A percentile compares a stretch with the other conserved stretches of the same genome.
Conservation (phyloP, 2,113 vertebrate genomes). For the Coryphaenoides rupestris region DNA sequence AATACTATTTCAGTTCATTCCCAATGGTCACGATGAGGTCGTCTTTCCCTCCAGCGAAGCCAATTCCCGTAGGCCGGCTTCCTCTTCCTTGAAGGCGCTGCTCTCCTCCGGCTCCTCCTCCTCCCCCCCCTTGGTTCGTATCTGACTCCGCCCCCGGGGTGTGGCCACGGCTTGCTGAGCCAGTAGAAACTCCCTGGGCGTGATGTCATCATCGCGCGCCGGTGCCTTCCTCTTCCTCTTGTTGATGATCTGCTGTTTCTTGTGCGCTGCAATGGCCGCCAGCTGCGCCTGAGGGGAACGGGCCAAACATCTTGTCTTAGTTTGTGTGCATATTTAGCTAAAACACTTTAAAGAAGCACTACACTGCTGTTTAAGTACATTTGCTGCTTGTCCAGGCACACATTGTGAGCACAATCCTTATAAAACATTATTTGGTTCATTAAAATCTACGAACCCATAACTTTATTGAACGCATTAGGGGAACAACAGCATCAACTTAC, state of each 20-base stretch:
- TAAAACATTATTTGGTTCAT: too few species aligned
- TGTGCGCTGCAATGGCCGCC: neutral
- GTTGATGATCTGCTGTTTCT: conserved; percentile 10
- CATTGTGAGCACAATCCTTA: too few species aligned
- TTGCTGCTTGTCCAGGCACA: too few species aligned
- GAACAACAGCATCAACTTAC: too few species aligned
- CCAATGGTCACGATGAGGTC: neutral
- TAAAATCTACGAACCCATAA: too few species aligned
- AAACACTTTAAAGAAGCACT: neutral
- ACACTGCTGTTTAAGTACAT: too few species aligned
- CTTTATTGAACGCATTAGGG: too few species aligned
- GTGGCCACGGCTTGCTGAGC: neutral
- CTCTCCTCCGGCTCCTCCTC: neutral
- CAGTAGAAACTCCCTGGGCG: neutral
- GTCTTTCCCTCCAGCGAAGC: neutral
- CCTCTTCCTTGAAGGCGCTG: neutral
- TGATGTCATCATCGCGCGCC: neutral
- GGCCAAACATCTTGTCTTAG: neutral
- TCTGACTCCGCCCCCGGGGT: neutral
- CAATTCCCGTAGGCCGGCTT: neutral
- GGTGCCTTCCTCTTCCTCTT: conserved; percentile 6
- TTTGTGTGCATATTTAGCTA: neutral
- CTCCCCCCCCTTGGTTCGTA: too few species aligned
- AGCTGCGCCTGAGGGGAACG: neutral
- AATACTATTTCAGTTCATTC: too few species aligned